A percentile compares a stretch with the other conserved stretches of the same genome.
phyloP scores from a whole-genome alignment of 2,113 vertebrate species.

The Mesocricetus auratus region DNA sequence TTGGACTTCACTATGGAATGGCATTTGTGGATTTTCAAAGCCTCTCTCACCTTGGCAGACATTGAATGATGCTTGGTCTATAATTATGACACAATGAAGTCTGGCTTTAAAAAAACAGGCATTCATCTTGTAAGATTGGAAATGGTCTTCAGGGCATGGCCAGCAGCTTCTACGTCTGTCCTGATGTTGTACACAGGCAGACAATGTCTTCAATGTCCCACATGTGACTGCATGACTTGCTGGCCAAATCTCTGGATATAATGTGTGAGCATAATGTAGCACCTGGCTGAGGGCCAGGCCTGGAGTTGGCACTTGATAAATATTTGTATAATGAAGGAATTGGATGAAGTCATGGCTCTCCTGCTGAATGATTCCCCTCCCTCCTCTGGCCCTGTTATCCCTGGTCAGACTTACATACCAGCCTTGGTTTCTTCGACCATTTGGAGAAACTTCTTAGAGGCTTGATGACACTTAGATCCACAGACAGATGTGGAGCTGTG shows the following conservation, averaged over 20 bases:
- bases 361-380: neutral
- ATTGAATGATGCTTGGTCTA: neutral
- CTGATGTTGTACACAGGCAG: neutral
- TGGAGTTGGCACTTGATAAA: neutral
- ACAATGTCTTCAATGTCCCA: neutral
- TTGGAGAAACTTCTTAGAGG: neutral
- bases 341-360: neutral
- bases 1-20: neutral
- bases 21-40: neutral
- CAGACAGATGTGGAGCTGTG: neutral
- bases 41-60: neutral
- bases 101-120: neutral
- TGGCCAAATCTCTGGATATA: neutral
- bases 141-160: neutral
- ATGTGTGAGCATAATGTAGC: neutral
- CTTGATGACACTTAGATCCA: neutral
- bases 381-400: neutral
- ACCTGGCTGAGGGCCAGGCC: neutral
- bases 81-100: neutral
- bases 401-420: neutral
- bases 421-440: neutral
- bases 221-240: neutral
- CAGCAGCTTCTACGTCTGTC: neutral
- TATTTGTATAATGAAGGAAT: constrained; percentile 36
- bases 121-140: neutral